phyloP scores from a whole-genome alignment of 2,797 vertebrate genomes.

The Thamnophis elegans region DNA sequence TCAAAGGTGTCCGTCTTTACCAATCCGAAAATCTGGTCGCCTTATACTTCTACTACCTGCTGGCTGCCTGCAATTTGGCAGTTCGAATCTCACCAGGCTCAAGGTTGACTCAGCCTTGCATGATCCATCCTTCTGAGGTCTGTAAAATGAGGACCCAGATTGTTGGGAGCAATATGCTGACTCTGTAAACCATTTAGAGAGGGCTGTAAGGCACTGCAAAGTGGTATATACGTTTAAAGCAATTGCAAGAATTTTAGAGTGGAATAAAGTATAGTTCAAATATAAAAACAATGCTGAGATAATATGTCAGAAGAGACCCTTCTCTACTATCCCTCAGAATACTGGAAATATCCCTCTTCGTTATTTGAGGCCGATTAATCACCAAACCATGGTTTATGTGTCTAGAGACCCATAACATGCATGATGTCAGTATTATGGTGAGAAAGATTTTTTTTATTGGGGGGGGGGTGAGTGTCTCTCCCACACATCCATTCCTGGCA shows the following conservation, averaged over 20 bases:
- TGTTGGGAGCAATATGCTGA: no score
- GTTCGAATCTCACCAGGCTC: no score
- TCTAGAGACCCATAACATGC: neutral
- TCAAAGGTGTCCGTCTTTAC: no score
- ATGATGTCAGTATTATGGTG: neutral
- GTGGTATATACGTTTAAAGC: neutral
- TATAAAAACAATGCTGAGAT: neutral
- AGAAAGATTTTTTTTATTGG: neutral
- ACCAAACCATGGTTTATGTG: neutral
- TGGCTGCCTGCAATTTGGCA: no score
- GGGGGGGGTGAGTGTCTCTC: neutral
- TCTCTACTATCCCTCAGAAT: neutral
- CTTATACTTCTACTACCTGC: no score
- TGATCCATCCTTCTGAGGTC: no score
- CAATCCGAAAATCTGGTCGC: no score
- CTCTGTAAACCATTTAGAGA: no score
- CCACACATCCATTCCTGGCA: neutral
- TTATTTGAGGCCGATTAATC: neutral
- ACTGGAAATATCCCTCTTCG: neutral
- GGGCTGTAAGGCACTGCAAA: no score
- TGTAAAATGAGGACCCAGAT: no score
- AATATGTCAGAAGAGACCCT: neutral
- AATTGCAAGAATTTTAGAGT: neutral
- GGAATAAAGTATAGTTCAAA: neutral
- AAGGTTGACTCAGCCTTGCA: no score